phyloP scores from a whole-genome alignment of 2,888 invertebrate genomes.

The Parapristionchus giblindavisi region DNA sequence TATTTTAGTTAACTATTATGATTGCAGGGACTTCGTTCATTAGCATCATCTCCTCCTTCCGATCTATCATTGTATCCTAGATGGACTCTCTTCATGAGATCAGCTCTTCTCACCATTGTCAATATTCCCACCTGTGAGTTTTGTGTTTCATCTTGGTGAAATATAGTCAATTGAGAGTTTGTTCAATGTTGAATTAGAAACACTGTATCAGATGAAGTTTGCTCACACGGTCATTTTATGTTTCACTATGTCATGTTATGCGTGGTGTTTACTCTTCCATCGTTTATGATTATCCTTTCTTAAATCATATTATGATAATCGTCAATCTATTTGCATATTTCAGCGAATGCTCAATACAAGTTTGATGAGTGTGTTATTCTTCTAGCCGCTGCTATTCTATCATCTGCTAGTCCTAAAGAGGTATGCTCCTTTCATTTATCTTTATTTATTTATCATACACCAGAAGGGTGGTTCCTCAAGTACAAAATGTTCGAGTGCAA shows the following conservation, averaged over 20 bases:
- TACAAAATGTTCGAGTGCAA: too few species aligned
- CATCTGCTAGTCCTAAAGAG: conserved; percentile 80
- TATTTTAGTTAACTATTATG: too few species aligned
- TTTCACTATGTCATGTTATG: conserved; percentile 7
- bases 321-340: conserved; percentile 37
- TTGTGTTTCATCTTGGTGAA: neutral
- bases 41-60: conserved; percentile 48
- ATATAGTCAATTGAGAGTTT: neutral
- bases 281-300: neutral
- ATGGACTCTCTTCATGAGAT: conserved; percentile 85
- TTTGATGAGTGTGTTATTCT: conserved; percentile 85
- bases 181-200: neutral
- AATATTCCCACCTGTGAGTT: conserved; percentile 78
- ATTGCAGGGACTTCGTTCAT: conserved; percentile 50
- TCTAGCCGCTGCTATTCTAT: conserved; percentile 85
- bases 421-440: conserved; percentile 74
- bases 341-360: conserved; percentile 52
- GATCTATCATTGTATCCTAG: conserved; percentile 65
- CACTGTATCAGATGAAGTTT: too few species aligned
- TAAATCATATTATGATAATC: neutral
- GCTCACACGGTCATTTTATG: neutral
- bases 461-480: too few species aligned
- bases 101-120: conserved; percentile 87
- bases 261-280: neutral
- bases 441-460: neutral